Evolutionary conservation across 1,140 invertebrate species (phyloP).

Genomic region (Liolophura sinensis): DNA sequence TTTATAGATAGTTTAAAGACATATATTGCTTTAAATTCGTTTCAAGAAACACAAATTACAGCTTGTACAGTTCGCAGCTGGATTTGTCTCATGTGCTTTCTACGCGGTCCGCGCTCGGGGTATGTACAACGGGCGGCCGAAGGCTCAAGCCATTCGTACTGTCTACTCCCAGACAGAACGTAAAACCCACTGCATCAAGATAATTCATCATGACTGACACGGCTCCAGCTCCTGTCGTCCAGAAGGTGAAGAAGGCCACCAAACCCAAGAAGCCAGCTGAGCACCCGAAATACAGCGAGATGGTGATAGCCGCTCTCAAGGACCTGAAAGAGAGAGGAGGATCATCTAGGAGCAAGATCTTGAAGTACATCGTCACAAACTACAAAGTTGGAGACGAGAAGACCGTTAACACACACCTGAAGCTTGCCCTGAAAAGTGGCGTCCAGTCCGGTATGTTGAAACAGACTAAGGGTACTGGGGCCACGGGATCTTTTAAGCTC

Average conservation of each 20-base stretch:
- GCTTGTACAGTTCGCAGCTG: no score
- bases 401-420: not conserved
- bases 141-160: no score
- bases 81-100: no score
- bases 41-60: no score
- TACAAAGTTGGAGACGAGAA: slow-evolving; percentile 30
- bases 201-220: no score
- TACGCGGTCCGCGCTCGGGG: no score
- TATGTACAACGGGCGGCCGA: no score
- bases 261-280: slow-evolving; percentile 26
- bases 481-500: slow-evolving; percentile 30
- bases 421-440: not conserved
- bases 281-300: slow-evolving; percentile 10
- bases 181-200: no score
- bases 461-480: slow-evolving; percentile 34
- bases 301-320: slow-evolving; percentile 15
- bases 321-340: slow-evolving; percentile 20
- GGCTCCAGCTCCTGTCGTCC: no score
- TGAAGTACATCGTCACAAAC: slow-evolving; percentile 46
- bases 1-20: no score
- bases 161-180: no score
- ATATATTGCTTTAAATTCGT: no score
- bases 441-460: not conserved
- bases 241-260: slow-evolving; percentile 1
- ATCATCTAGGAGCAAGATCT: slow-evolving; percentile 37